Evolutionary conservation across 1,140 invertebrate species (phyloP).

Genomic region (Rhagoletis pomonella): DNA sequence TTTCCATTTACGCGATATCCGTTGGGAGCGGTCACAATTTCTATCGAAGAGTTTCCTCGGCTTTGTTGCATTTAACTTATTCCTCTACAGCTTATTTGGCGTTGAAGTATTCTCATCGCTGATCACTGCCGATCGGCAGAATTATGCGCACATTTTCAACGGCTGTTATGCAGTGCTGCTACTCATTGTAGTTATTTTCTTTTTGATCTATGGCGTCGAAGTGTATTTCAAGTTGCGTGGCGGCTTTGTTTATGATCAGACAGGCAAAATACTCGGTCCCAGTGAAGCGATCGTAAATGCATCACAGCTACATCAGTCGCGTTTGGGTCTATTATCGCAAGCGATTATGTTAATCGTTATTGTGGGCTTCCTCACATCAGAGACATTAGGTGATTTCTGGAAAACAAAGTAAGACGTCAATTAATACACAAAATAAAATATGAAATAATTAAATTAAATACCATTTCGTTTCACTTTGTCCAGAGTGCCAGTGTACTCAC

Average conservation of each 20-base stretch:
- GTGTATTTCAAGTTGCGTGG: constrained; percentile 92
- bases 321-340: constrained; percentile 90
- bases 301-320: constrained; percentile 93
- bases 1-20: constrained; percentile 91
- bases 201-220: constrained; percentile 95
- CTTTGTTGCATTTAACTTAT: constrained; percentile 92
- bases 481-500: constrained; percentile 89
- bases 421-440: not conserved
- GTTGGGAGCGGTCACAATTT: constrained; percentile 90
- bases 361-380: constrained; percentile 90
- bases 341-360: constrained; percentile 90
- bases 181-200: constrained; percentile 93
- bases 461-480: constrained; percentile 23
- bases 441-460: not conserved
- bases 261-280: constrained; percentile 68
- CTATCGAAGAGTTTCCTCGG: constrained; percentile 95
- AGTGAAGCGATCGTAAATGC: constrained; percentile 80
- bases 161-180: constrained; percentile 93
- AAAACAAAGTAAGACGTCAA: constrained; percentile 85
- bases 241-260: constrained; percentile 74
- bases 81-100: constrained; percentile 89
- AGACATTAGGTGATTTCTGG: constrained; percentile 93
- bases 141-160: constrained; percentile 85
- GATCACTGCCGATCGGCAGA: constrained; percentile 66
- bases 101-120: constrained; percentile 81